phyloP scores from a whole-genome alignment of 2,113 vertebrate genomes.

The Petrocephalus microphthalmus region DNA sequence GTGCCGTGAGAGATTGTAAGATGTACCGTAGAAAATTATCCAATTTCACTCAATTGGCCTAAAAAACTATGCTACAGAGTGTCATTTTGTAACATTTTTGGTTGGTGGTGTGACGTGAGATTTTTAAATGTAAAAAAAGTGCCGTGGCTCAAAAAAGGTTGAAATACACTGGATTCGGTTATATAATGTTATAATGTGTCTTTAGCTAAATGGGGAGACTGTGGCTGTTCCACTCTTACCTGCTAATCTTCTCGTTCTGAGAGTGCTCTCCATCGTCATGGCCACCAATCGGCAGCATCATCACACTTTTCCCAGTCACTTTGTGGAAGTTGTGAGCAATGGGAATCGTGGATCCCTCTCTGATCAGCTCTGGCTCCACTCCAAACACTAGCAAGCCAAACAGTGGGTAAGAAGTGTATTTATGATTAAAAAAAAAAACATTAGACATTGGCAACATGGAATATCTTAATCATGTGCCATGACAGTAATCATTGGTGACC shows the following conservation, averaged over 20 bases:
- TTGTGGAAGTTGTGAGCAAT: conserved; percentile 59
- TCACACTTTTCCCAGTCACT: conserved; percentile 53
- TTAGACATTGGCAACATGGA: neutral
- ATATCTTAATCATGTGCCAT: neutral
- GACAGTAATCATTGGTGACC: neutral
- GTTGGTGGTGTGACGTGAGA: too few species aligned
- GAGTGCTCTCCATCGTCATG: conserved; percentile 64
- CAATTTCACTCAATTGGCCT: too few species aligned
- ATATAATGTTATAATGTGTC: neutral
- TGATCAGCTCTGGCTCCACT: conserved; percentile 62
- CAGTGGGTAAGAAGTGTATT: neutral
- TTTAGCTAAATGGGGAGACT: neutral
- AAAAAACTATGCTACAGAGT: too few species aligned
- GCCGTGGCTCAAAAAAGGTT: too few species aligned
- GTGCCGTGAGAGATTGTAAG: too few species aligned
- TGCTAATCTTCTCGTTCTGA: conserved; percentile 74
- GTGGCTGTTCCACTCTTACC: conserved; percentile 42
- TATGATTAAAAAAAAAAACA: neutral
- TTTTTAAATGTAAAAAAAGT: too few species aligned
- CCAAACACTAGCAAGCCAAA: conserved; percentile 59
- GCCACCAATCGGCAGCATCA: conserved; percentile 62
- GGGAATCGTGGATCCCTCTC: conserved; percentile 67
- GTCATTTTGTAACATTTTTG: too few species aligned
- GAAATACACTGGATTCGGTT: too few species aligned
- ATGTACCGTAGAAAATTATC: too few species aligned